Evolutionary conservation across 2,113 vertebrate species (phyloP).

Genomic region (Vidua chalybeata): DNA sequence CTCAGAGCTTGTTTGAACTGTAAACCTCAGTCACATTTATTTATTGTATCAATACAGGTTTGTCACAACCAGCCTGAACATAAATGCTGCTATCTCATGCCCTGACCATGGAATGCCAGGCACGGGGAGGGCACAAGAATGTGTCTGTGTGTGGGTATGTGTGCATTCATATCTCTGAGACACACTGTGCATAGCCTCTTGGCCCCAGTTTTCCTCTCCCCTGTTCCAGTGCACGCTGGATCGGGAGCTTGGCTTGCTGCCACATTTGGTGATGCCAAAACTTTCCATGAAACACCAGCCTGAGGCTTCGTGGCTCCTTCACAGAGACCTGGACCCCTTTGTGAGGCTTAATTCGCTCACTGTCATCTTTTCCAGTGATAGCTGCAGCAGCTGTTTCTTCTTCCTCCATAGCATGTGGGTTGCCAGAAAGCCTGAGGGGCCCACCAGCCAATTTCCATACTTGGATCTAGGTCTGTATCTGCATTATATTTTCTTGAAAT

Average conservation of each 20-base stretch:
- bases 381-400: slow-evolving; percentile 62
- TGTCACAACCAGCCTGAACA: background rate
- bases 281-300: background rate
- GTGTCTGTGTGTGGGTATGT: background rate
- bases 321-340: background rate
- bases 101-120: background rate
- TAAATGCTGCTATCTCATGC: background rate
- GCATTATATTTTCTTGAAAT: slow-evolving; percentile 64
- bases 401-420: background rate
- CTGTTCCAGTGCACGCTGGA: fast-evolving
- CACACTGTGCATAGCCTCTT: fast-evolving
- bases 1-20: slow-evolving; percentile 55
- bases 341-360: background rate
- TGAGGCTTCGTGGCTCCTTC: background rate
- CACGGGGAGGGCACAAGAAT: background rate
- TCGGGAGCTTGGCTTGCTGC: background rate
- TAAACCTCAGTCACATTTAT: slow-evolving; percentile 45
- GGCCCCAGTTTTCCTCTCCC: background rate
- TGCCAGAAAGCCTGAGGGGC: slow-evolving; percentile 51
- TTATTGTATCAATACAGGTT: slow-evolving; percentile 20
- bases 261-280: background rate
- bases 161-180: fast-evolving
- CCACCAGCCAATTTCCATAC: slow-evolving; percentile 51
- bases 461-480: slow-evolving; percentile 48
- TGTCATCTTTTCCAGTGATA: slow-evolving; percentile 58